These are phyloP conservation scores for Noturus placidus DNA, from an alignment of 2,113 vertebrate genomes.

Conservation along the genomic window DNA sequence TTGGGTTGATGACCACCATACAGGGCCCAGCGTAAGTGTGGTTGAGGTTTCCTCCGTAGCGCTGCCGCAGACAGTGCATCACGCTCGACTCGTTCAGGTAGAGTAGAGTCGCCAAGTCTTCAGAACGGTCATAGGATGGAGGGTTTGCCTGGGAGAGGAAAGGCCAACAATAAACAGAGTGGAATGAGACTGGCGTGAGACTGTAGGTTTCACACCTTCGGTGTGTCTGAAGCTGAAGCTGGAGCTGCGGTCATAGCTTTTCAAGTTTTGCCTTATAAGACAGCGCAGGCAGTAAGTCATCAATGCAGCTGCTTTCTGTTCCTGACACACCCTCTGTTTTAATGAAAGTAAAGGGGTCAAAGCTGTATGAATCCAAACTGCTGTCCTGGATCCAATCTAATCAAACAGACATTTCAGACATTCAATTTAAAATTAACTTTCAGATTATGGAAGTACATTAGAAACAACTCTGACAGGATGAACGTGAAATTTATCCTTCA, in stretches of 20 bases:
- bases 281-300: background rate
- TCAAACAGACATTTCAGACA: constrained; percentile 41
- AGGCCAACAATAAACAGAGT: background rate
- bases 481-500: background rate
- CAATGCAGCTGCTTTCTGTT: background rate
- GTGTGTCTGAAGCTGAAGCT: background rate
- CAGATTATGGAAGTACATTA: constrained; percentile 21
- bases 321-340: constrained; percentile 10
- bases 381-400: constrained; percentile 3
- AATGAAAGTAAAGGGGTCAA: constrained; percentile 46
- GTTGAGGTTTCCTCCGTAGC: constrained; percentile 89
- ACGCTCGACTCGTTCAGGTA: constrained; percentile 95
- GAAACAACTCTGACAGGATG: constrained; percentile 12
- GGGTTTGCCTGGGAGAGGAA: constrained; percentile 82
- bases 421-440: constrained; percentile 35
- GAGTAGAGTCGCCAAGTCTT: constrained; percentile 88
- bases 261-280: background rate
- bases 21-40: constrained; percentile 87
- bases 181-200: background rate
- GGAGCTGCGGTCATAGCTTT: background rate
- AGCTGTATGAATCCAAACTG: background rate
- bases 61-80: constrained; percentile 90
- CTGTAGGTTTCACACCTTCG: background rate
- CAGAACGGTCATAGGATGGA: constrained; percentile 84
- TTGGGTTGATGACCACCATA: constrained; percentile 90